Base-by-base conservation (phyloP, 1,140 invertebrate genomes). In the Bombus huntii region DNA sequence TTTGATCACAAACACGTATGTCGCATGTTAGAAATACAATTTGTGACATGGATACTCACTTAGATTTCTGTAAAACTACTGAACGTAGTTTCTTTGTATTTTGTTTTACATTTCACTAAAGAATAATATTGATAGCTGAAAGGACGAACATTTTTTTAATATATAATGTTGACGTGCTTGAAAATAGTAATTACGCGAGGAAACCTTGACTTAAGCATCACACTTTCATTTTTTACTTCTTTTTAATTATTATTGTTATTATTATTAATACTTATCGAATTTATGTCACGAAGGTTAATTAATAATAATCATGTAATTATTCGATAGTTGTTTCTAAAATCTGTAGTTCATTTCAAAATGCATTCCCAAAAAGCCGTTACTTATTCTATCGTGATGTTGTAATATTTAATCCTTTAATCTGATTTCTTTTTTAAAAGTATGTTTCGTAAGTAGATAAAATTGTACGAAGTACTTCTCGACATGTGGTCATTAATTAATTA, bases 1-100 rank as follows among this genome's bases (percentile, higher is more conserved):
- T 79, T 71, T 70, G 57, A 85, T 85, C 83, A 85, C 83, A 85
- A 85, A 80, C 72, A 80, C 70, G 53, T 73, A 85, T 42, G 53
- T 73, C 39, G 39, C 80, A 72, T 72, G 28, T 84, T 85, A 80
- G 83, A 85, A 80, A 72, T 85, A 85, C 83, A 79, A 59, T 80
- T 72, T 83, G 68, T 37, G 71, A 62, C 75, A 62, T 62, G n/a
- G 34, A 25, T 83, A 77, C 47, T 77, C 78, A 39, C 25, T 85
- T 70, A 8, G 53, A 65, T 72, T 37, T 47, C 8, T 37, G 53
- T 57, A 47, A 53, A 73, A 72, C 53, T 71, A 53, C n/a, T 25
- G 44, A 84, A 72, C 76, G 37, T 80, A 31, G 57, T 78, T 70
- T 15, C 6, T 53, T 25, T 62, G 34, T 53, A 42, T 66, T 53